These are phyloP conservation scores for Trypoxylus dichotomus DNA, from an alignment of 1,140 invertebrate genomes.

Conservation along the genomic window DNA sequence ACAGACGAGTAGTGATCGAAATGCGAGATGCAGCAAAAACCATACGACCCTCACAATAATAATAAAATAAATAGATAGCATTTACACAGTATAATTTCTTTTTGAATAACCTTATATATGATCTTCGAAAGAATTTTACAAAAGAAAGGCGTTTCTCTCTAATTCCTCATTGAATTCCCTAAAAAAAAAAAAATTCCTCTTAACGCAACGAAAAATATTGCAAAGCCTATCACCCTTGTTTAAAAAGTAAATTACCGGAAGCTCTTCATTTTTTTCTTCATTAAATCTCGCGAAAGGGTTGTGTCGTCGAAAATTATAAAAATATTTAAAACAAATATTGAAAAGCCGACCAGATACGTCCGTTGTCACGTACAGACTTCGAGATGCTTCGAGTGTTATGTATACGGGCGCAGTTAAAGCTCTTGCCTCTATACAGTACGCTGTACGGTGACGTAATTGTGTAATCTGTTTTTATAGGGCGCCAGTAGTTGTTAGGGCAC, in stretches of 20 bases:
- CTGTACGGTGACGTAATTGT: not conserved
- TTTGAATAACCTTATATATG: too few species aligned
- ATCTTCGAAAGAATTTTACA: too few species aligned
- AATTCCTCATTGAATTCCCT: too few species aligned
- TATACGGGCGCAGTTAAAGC: not conserved
- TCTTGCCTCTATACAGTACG: not conserved
- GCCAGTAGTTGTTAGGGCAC: not conserved
- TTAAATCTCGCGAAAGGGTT: conserved; percentile 29
- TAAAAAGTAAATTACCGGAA: conserved; percentile 1
- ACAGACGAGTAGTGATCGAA: too few species aligned
- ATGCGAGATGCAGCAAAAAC: too few species aligned
- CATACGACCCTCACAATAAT: too few species aligned
- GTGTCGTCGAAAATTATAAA: conserved; percentile 31
- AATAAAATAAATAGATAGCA: too few species aligned
- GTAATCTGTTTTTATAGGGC: conserved; percentile 11
- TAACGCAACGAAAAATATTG: not conserved
- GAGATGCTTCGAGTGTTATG: not conserved
- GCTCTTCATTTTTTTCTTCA: conserved; percentile 6
- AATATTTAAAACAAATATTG: conserved; percentile 36
- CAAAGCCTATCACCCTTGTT: not conserved
- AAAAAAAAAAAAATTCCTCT: not conserved
- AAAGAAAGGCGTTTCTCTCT: too few species aligned
- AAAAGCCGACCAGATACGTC: conserved; percentile 32
- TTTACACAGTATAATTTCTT: too few species aligned
- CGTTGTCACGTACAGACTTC: conserved; percentile 30